Base-by-base conservation (phyloP, 1,140 invertebrate genomes). In the Habropoda laboriosa region DNA sequence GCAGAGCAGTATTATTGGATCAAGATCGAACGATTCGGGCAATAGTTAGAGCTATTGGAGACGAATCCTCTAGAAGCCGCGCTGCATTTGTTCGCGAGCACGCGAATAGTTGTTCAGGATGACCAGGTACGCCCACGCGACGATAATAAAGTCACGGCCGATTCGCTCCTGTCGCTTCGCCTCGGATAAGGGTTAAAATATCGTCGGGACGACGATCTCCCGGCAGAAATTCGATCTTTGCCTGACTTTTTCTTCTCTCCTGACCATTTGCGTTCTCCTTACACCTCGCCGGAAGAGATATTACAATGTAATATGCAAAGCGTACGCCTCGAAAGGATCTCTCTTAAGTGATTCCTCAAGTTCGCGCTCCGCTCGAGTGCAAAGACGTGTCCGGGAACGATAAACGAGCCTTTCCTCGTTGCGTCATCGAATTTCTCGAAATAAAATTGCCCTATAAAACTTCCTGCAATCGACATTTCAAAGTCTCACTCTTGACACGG, bases 131-230 rank as follows among this genome's bases (percentile, higher is more conserved):
- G 53, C 82, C 84, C 68, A 86, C 84, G 74, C 84, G 57, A 74
- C 79, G 79, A 82, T 86, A 85, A 85, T 86, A 86, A 86, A 86
- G 82, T 82, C 83, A 86, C 84, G 74, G 63, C n/a, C 84, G 74
- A 86, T 86, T 85, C 84, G 82, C 80, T 86, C 66, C 82, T 75
- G 74, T 86, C 84, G 73, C 82, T 81, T 86, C 64, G 68, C 72
- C 58, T 30, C 74, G 74, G 79, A 86, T 86, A 82, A 85, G 74
- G 53, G 30, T n/a, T 80, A 79, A 85, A 81, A 81, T 81, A 66
- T 85, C 55, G 57, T 21, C 57, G 55, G 16, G 55, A 27, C 72
- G 70, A 61, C 67, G 83, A 85, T 81, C 82, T 77, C 80, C 45
- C 49, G 55, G 82, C 51, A 64, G 78, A 80, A 80, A 85, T 81